These are phyloP conservation scores for Lasaia peninsularis DNA, from an alignment of 1,140 invertebrate genomes.

Conservation along the genomic window DNA sequence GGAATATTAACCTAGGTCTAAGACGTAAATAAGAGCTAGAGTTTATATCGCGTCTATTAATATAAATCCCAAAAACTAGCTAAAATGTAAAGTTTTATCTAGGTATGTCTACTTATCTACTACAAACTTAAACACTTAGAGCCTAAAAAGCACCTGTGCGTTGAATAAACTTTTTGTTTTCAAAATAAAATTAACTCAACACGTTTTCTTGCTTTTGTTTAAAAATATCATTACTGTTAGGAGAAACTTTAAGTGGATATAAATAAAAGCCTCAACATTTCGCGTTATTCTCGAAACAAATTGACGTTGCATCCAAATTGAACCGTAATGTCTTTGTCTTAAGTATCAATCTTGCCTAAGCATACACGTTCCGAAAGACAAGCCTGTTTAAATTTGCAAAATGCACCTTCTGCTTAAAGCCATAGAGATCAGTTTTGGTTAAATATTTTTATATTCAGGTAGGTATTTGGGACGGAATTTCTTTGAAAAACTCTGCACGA, in stretches of 20 bases:
- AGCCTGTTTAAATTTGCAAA: conserved; percentile 36
- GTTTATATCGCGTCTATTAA: too few species aligned
- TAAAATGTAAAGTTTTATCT: too few species aligned
- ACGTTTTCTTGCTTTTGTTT: conserved; percentile 41
- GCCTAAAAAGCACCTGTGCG: conserved; percentile 1
- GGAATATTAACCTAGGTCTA: too few species aligned
- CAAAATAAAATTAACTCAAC: conserved; percentile 10
- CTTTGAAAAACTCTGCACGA: conserved; percentile 46
- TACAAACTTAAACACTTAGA: neutral
- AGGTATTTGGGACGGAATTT: conserved; percentile 44
- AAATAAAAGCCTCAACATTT: conserved; percentile 72
- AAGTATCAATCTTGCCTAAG: conserved; percentile 29
- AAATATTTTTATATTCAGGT: conserved; percentile 25
- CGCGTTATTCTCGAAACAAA: conserved; percentile 59
- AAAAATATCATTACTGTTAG: conserved; percentile 57
- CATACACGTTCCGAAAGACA: neutral
- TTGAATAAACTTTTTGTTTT: neutral
- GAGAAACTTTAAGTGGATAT: conserved; percentile 70
- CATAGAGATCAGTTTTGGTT: conserved; percentile 42
- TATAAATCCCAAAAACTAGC: too few species aligned
- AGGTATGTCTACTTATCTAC: neutral
- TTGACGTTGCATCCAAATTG: conserved; percentile 23
- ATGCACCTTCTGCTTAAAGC: conserved; percentile 34
- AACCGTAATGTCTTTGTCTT: conserved; percentile 18
- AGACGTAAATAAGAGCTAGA: too few species aligned